Evolutionary conservation across 2,797 vertebrate genomes (phyloP).

Genomic region (Cuculus canorus): DNA sequence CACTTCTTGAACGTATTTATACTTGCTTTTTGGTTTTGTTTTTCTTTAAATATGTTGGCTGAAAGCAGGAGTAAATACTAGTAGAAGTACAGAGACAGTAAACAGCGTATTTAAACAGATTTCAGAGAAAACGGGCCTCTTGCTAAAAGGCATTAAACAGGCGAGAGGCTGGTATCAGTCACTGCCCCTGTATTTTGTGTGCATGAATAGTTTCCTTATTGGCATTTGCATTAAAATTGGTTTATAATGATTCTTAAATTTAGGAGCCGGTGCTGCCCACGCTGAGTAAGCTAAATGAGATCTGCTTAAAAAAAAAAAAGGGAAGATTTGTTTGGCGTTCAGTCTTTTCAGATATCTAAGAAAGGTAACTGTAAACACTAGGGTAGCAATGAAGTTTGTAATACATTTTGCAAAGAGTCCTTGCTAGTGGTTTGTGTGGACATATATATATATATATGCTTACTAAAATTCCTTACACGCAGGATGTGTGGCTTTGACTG

Average conservation of each 20-base stretch:
- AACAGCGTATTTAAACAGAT: slow-evolving; percentile 42
- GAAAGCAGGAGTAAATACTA: slow-evolving; percentile 34
- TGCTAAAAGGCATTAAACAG: background rate
- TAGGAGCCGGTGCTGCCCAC: background rate
- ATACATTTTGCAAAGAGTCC: background rate
- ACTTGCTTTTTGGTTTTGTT: background rate
- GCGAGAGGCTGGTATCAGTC: background rate
- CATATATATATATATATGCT: background rate
- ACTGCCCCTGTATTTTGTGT: background rate
- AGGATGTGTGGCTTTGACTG: background rate
- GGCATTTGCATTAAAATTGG: slow-evolving; percentile 24
- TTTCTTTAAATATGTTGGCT: slow-evolving; percentile 26
- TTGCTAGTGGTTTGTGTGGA: background rate
- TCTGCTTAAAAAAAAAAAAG: background rate
- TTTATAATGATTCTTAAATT: slow-evolving; percentile 16
- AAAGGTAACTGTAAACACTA: slow-evolving; percentile 7
- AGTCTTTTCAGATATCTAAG: background rate
- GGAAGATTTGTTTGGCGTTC: background rate
- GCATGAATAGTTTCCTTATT: background rate
- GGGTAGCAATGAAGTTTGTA: slow-evolving; percentile 39
- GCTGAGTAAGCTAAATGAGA: background rate
- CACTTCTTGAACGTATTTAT: slow-evolving; percentile 51
- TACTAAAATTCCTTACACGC: background rate
- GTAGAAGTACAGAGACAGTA: background rate
- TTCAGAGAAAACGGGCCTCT: slow-evolving; percentile 19